Conservation (phyloP, 2,797 vertebrate genomes). For the Girardinus metallicus region DNA sequence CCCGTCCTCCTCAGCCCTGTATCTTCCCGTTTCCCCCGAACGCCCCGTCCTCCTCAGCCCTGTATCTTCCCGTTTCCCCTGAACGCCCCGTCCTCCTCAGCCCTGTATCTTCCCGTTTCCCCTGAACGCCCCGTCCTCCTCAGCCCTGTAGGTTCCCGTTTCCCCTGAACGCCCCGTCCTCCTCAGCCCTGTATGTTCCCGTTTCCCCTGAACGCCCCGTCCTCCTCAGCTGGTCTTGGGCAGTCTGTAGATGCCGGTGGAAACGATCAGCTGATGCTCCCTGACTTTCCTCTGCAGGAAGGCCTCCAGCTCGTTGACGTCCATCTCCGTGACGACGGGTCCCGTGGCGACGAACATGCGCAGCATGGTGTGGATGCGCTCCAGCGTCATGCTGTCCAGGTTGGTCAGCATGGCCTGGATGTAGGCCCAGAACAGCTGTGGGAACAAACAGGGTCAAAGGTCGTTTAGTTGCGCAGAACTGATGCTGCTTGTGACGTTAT, state of each 20-base stretch:
- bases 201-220: no score
- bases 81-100: no score
- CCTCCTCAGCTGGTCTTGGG: constrained; percentile 83
- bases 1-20: no score
- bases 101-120: no score
- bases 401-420: constrained; percentile 99
- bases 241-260: constrained; percentile 90
- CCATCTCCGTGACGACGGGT: constrained; percentile 93
- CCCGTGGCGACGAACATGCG: constrained; percentile 96
- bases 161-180: no score
- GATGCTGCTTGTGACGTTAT: not conserved
- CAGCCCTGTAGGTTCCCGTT: no score
- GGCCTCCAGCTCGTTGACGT: constrained; percentile 92
- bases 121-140: no score
- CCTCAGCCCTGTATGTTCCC: no score
- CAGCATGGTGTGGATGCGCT: constrained; percentile 97
- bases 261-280: constrained; percentile 91
- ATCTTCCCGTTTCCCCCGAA: no score
- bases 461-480: no score
- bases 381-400: constrained; percentile 95
- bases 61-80: no score
- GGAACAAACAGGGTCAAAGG: not conserved
- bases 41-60: no score
- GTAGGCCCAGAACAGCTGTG: constrained; percentile 96
- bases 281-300: constrained; percentile 96